Evolutionary conservation across 2,113 vertebrate genomes (phyloP), one percentile per base, ranked within the genome.

Genomic region (Lophotis ruficrista): DNA sequence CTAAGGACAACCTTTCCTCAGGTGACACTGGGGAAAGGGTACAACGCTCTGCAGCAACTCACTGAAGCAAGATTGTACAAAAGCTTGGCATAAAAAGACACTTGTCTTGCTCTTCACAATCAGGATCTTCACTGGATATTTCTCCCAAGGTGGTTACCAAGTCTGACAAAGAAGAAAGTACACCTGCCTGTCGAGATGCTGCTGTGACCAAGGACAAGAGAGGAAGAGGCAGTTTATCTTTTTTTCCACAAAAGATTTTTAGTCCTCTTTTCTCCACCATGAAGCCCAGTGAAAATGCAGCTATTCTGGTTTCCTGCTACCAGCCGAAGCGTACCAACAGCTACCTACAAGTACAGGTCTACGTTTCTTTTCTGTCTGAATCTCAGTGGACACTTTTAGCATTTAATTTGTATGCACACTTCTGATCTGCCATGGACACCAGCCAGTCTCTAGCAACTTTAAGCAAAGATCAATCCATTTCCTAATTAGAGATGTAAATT

Each of bases 401-500:
- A 13, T 20, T 65, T 83, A n/a, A 90, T 94, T 38, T 65, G 28
- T 50, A 81, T 57, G 81, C 87, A 86, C 22, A 7, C 48, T 53
- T 91, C 41, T 78, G 87, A n/a, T 35, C 20, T 66, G 57, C 80
- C 43, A 17, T 35, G 90, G 95, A 87, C 86, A 94, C 45, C 68
- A 66, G 81, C 73, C 87, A 92, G 54, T 66, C 79, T 70, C 60
- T 18, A 84, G 37, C 60, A 73, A 68, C 37, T 28, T 21, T 3
- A 54, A 78, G 61, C 58, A 70, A 50, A 77, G 50, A 87, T 35
- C 56, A 90, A 45, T 87, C 65, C 54, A 83, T 93, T 93, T 95
- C 54, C 31, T 95, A 93, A 95, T 94, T 89, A 94, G 47, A 62
- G 60, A 64, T 41, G 68, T n/a, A 87, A 85, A 71, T 86, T 80